Conservation (phyloP, 2,113 vertebrate genomes). For the Mormyrus iriodes region DNA sequence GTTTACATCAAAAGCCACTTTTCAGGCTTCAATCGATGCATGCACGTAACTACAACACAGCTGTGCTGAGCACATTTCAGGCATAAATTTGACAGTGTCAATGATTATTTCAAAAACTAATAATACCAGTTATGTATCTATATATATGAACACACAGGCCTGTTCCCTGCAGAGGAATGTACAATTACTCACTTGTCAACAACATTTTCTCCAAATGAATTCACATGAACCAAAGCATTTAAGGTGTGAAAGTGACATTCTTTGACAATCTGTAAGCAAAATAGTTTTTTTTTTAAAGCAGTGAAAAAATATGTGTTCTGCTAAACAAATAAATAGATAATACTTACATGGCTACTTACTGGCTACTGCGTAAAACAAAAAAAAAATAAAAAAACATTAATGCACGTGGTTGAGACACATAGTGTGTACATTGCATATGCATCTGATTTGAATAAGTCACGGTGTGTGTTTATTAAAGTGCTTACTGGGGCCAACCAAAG, state of each 20-base stretch:
- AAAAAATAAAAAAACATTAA: background rate
- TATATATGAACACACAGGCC: background rate
- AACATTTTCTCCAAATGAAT: background rate
- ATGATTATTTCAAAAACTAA: background rate
- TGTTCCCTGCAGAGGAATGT: background rate
- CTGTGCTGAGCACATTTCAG: background rate
- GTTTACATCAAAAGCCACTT: background rate
- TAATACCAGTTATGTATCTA: background rate
- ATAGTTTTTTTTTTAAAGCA: background rate
- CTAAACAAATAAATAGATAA: background rate
- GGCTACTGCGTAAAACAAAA: constrained; percentile 8
- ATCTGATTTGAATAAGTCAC: background rate
- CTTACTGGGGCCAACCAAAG: constrained; percentile 46
- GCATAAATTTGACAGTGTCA: background rate
- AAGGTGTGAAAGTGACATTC: background rate
- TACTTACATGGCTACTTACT: constrained; percentile 5
- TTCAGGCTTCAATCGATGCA: background rate
- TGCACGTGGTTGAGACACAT: background rate
- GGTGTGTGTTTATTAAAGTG: constrained; percentile 24
- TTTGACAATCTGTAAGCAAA: background rate
- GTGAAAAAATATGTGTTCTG: background rate
- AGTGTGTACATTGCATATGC: background rate
- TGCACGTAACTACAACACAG: background rate
- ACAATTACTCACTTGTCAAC: constrained; percentile 5
- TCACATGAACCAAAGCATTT: background rate